Base-by-base conservation (phyloP, 2,113 vertebrate species). In the Bos javanicus region DNA sequence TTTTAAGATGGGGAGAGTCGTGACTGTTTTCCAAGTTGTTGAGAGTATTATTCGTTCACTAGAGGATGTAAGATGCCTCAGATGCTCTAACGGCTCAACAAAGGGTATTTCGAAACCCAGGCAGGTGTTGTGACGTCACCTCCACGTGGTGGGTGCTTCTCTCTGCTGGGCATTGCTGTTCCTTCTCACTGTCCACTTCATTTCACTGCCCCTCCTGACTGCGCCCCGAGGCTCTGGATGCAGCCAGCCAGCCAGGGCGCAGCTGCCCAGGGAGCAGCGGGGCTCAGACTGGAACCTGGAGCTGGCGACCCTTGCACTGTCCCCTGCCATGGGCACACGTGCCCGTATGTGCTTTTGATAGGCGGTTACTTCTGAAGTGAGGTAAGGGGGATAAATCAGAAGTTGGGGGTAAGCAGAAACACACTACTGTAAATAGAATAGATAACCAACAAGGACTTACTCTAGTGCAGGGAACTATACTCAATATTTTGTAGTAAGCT, bases 201-300 rank as follows among this genome's bases (percentile, higher is more conserved):
- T 6, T 43, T 46, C 54, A 19, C 6, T 50, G 19, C 16, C 19
- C 39, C 12, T 26, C 28, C 10, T 25, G 5, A 3, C 5, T 14
- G 15, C 0, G 0, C 28, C 7, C 2, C 2, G 0, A 7, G 10
- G 12, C 60, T 8, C 43, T 36, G 56, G 39, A 48, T 11, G 25
- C 9, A n/a, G 76, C 17, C 39, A 64, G 30, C 33, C 39, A 1
- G 76, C 28, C 1, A 3, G 17, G 48, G 46, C 23, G 1, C 46
- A 21, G 59, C 56, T n/a, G 25, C n/a, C 62, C 5, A 50, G 78
- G 10, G n/a, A 23, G 19, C 12, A 17, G 43, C 7, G 15, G 48
- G 19, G 12, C 78, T 28, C 25, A 50, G 36, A 5, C 4, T 9
- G 30, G 52, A n/a, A 30, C 30, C 11, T 1, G 4, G 26, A 17